Evolutionary conservation across 2,888 invertebrate species (phyloP).

Genomic region (Empis stercorea): DNA sequence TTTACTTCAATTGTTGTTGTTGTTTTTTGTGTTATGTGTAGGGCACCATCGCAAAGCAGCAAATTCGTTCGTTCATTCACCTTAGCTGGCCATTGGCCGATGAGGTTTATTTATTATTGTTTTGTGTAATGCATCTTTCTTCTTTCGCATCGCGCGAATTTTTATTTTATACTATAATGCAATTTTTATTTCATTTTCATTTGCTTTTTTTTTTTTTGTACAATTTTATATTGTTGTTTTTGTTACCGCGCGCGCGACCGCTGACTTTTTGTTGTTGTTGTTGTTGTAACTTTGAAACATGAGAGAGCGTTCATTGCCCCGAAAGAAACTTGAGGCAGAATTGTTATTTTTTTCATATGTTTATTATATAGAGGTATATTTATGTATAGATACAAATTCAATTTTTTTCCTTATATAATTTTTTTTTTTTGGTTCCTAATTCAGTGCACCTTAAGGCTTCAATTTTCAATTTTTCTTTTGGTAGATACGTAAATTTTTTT

Average conservation of each 20-base stretch:
- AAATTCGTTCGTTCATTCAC: neutral
- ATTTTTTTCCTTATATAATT: too few species aligned
- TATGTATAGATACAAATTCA: too few species aligned
- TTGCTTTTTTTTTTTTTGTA: neutral
- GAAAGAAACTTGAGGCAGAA: too few species aligned
- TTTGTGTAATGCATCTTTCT: neutral
- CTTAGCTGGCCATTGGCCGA: slow-evolving; percentile 1
- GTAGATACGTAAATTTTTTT: too few species aligned
- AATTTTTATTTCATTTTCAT: neutral
- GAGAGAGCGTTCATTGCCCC: too few species aligned
- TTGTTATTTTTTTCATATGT: too few species aligned
- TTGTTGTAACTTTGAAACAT: too few species aligned
- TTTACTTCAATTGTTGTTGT: neutral
- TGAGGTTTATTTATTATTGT: too few species aligned
- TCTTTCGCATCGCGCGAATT: neutral
- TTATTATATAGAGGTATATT: too few species aligned
- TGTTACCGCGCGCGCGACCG: neutral
- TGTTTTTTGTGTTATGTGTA: neutral
- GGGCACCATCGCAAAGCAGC: neutral
- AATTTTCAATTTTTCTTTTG: too few species aligned
- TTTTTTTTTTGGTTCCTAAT: too few species aligned
- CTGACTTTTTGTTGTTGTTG: neutral
- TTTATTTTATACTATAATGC: neutral
- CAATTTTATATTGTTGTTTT: neutral
- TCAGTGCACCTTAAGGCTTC: too few species aligned